Evolutionary conservation across 2,888 invertebrate species (phyloP).

Genomic region (Macrophya alboannulata): DNA sequence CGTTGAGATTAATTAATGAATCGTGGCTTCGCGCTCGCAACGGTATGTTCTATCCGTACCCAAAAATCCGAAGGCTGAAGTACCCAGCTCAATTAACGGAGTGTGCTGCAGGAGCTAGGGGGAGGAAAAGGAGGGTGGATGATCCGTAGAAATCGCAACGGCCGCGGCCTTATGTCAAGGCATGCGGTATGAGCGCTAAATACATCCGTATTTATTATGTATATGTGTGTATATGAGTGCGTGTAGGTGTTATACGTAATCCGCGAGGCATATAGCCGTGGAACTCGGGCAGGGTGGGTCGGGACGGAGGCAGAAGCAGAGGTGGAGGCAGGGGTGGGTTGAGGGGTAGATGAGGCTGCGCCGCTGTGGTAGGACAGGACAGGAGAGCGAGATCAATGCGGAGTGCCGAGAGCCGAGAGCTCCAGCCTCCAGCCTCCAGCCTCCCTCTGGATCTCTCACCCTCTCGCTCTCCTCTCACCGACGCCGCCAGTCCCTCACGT

Average conservation of each 20-base stretch:
- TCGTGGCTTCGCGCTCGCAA: not conserved
- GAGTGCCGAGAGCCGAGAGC: slow-evolving; percentile 69
- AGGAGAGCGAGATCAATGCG: slow-evolving; percentile 69
- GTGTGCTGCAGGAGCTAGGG: not conserved
- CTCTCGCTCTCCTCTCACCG: slow-evolving; percentile 53
- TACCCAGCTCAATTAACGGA: not conserved
- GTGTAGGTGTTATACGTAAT: slow-evolving; percentile 54
- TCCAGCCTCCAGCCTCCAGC: slow-evolving; percentile 40
- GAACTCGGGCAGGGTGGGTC: slow-evolving; percentile 20
- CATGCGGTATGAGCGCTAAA: not conserved
- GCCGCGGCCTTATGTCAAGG: not conserved
- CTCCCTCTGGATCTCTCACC: slow-evolving; percentile 47
- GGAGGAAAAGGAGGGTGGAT: not conserved
- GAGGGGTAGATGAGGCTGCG: slow-evolving; percentile 57
- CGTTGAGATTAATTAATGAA: not conserved
- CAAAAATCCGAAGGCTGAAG: not conserved
- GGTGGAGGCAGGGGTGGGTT: slow-evolving; percentile 53
- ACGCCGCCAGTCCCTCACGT: slow-evolving; percentile 57
- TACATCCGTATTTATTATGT: not conserved
- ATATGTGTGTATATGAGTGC: not conserved
- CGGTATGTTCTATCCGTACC: not conserved
- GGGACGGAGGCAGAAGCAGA: not conserved
- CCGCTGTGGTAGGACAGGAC: slow-evolving; percentile 55
- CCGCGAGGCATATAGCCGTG: slow-evolving; percentile 42
- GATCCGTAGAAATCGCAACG: slow-evolving; percentile 27